Base-by-base conservation (phyloP, 2,797 vertebrate species). In the Mormyrus hasselquistii region DNA sequence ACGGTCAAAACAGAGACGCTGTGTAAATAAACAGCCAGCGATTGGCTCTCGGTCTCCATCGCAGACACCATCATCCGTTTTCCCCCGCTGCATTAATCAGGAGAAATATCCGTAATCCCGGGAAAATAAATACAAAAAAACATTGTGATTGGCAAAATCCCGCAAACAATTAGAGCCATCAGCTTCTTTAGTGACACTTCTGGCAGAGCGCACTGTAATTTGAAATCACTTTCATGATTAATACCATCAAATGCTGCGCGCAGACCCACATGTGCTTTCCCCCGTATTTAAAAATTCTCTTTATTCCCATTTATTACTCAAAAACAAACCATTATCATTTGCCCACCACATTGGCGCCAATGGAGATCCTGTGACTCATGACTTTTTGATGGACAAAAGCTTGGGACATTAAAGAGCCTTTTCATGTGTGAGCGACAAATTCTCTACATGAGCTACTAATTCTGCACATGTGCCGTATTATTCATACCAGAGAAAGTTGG, bases 11-110 rank as follows among this genome's bases (percentile, higher is more conserved):
- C 93, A 91, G 89, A 92, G 92, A 94, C 93, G 90, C 91, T 94
- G 93, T 92, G 94, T 93, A 96, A 96, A 96, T 95, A 96, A 96
- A 93, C 95, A 92, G 90, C 59, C 92, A 4, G 90, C 91, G 90
- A 92, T 69, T 86, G 91, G 4, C 53, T 12, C 47, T 91, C 90
- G 65, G 90, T 91, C 91, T 89, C 91, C 90, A 91, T 92, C 94
- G 94, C 53, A n/a, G 93, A 94, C 95, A 92, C 93, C 94, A 95
- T 95, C 95, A 92, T 94, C 94, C 92, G 92, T 93, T 94, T 94
- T 93, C 91, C 73, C 92, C 92, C 89, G 4, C 92, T 95, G 95
- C 94, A 94, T 91, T 92, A 91, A 90, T 91, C 92, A 85, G 90
- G 93, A 93, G 94, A 94, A 95, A 95, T 91, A 92, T 62, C 89